phyloP scores from a whole-genome alignment of 2,113 vertebrate genomes.

The Orientallactaga bullata region DNA sequence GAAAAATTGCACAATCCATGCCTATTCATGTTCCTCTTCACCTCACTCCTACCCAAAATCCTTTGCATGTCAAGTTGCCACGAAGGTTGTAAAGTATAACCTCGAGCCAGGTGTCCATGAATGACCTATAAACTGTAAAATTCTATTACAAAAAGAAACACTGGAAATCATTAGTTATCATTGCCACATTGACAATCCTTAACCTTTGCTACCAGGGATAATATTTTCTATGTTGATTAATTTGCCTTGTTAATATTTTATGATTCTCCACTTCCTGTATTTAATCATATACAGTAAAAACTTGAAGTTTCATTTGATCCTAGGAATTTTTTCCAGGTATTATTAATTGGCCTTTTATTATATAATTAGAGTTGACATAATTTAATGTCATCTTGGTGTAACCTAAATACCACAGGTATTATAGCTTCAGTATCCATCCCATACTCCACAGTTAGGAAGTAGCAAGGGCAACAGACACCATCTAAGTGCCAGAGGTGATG shows the following conservation, averaged over 20 bases:
- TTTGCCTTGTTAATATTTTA: constrained; percentile 27
- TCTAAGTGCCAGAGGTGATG: neutral
- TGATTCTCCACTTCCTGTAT: neutral
- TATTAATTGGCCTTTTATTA: neutral
- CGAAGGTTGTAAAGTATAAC: neutral
- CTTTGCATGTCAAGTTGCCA: neutral
- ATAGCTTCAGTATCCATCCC: neutral
- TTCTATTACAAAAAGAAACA: neutral
- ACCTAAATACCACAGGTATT: neutral
- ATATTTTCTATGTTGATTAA: constrained; percentile 14
- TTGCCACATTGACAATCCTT: neutral
- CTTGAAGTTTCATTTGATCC: neutral
- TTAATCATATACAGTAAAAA: constrained; percentile 12
- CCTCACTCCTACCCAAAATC: neutral
- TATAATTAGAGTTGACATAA: neutral
- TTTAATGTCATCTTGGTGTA: neutral
- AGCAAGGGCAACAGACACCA: neutral
- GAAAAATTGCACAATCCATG: neutral
- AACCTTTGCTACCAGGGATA: neutral
- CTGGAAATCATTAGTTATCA: neutral
- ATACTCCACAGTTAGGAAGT: neutral
- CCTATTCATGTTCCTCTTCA: neutral
- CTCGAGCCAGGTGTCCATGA: neutral
- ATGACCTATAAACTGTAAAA: neutral
- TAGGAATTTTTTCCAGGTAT: neutral